phyloP scores from a whole-genome alignment of 2,113 vertebrate genomes.

The Thalassarche chlororhynchos region DNA sequence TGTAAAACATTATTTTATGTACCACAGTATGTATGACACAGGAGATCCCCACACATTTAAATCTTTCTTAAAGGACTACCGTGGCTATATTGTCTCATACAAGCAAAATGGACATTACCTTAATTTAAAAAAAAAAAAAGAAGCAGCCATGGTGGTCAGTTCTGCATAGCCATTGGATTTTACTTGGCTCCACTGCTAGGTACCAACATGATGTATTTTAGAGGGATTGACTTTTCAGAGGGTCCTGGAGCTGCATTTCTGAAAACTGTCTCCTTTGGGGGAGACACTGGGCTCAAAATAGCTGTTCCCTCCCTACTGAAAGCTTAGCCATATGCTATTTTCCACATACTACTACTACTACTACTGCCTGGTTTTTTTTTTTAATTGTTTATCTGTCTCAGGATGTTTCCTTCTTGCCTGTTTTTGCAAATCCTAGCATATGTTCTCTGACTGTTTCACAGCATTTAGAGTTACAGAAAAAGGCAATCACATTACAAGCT shows the following conservation, averaged over 20 bases:
- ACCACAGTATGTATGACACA: neutral
- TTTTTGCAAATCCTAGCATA: constrained; percentile 5
- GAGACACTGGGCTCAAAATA: neutral
- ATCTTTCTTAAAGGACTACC: neutral
- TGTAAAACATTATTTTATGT: neutral
- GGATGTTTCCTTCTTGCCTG: constrained; percentile 14
- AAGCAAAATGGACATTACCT: neutral
- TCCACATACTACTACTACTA: neutral
- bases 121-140: neutral
- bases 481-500: neutral
- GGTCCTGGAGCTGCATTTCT: neutral
- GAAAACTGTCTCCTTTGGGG: neutral
- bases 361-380: neutral
- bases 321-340: neutral
- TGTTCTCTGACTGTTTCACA: neutral
- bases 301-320: neutral
- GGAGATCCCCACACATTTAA: neutral
- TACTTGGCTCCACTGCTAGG: neutral
- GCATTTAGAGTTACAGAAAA: neutral
- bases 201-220: neutral
- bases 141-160: neutral
- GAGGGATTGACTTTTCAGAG: neutral
- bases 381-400: constrained; percentile 40
- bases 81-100: neutral
- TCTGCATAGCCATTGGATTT: neutral